Evolutionary conservation across 2,113 vertebrate genomes (phyloP).

Genomic region (Passer domesticus): DNA sequence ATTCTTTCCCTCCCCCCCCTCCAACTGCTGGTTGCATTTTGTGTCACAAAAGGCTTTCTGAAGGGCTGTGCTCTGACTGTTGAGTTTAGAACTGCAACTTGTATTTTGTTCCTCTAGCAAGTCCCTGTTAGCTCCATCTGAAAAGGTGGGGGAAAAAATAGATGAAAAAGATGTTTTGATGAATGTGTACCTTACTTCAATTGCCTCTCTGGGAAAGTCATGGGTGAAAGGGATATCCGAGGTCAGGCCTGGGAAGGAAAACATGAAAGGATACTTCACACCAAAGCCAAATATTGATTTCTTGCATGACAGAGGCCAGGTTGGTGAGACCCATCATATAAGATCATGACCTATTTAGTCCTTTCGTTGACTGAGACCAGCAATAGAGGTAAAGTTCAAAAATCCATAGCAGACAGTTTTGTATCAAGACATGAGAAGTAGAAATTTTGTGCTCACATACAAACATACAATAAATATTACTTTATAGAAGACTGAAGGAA

Average conservation of each 20-base stretch:
- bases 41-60: constrained; percentile 33
- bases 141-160: not conserved
- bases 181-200: fast-evolving
- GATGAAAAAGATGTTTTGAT: not conserved
- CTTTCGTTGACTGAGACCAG: not conserved
- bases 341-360: not conserved
- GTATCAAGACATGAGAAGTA: not conserved
- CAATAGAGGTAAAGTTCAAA: not conserved
- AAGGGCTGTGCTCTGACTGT: not conserved
- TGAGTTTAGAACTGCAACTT: not conserved
- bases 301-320: not conserved
- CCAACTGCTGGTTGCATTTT: not conserved
- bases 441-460: not conserved
- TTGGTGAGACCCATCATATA: not conserved
- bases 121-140: not conserved
- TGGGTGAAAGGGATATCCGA: not conserved
- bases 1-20: not conserved
- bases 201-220: not conserved
- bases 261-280: not conserved
- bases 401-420: not conserved
- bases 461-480: not conserved
- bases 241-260: not conserved
- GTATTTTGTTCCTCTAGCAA: not conserved
- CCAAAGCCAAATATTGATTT: not conserved
- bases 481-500: not conserved